Evolutionary conservation across 2,797 vertebrate genomes (phyloP), one percentile per base, ranked within the genome.

Genomic region (Phoebastria nigripes): DNA sequence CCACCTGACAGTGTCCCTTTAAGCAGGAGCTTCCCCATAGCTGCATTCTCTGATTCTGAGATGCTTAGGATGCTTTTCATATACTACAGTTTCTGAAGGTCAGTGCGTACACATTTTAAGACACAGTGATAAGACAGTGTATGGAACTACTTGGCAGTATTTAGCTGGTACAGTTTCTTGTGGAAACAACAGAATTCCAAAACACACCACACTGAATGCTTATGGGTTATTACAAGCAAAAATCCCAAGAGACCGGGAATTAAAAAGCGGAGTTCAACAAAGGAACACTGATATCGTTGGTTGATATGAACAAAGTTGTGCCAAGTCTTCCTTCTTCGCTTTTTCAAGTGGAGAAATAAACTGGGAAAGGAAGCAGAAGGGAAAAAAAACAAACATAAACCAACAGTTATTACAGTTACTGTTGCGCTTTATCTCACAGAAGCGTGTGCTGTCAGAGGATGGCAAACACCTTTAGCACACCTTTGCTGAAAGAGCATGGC

Each of bases 311-410:
- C 82, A 93, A 95, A 94, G 94, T 69, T 93, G 96, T 93, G 94
- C 94, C 96, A 96, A 94, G 93, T 90, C 95, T 86, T 96, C 92
- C 85, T 92, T 81, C 67, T 69, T 90, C 35, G 47, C 55, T 87
- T 95, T 93, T 94, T 98, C 96, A 98, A 95, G 97, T 97, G 94
- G 96, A 98, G 97, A 97, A 98, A 96, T 97, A 97, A 96, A 98
- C 97, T 97, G 82, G 87, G 69, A 91, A 96, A 93, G 39, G 62
- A 96, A 94, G 67, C 82, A 96, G 69, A 96, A 94, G 52, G 69
- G 24, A 59, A 82, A 79, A 59, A 77, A 81, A 51, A 62, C 7
- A 62, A 6, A 59, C n/a, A 84, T 65, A 90, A 62, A 4, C 20
- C 52, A 76, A 7, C 29, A 67, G 72, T 91, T 93, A 91, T 51